Evolutionary conservation across 2,888 invertebrate species (phyloP), one percentile per base, ranked within the genome.

Genomic region (Celastrina argiolus): DNA sequence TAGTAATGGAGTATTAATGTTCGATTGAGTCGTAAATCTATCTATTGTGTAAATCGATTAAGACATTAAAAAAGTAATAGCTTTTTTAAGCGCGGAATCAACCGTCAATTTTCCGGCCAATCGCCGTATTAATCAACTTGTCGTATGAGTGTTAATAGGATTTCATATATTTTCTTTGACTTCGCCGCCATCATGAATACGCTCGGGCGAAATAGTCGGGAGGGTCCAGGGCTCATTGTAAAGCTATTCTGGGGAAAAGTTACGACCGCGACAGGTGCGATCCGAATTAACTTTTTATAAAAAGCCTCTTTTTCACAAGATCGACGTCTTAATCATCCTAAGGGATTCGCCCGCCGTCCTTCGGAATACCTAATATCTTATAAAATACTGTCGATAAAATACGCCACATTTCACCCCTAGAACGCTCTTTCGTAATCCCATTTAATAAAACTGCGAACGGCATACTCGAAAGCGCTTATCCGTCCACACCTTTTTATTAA

Each of bases 201-300:
- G 75, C 77, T 76, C 75, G 79, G 79, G 80, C 79, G 78, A 81
- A 82, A 85, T 86, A 82, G 82, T 79, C 78, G 76, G 75, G 78
- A 77, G 81, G 79, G 81, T 81, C 80, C 82, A 81, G 78, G 80
- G 82, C 86, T 84, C 86, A 88, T 89, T 88, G 88, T 89, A 81
- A 81, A 84, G 80, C 83, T 75, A 85, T 88, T 80, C 81, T 80
- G 78, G 84, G 87, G 84, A 80, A 76, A 84, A 89, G 87, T 90
- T 90, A 90, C 86, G 89, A 88, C 79, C 84, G 81, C 78, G 88
- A 88, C 90, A 90, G 90, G 90, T 91, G 90, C 85, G 88, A 88
- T 84, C 78, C 81, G 85, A 89, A 90, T 91, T 88, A 89, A 90
- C 87, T 85, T 87, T 84, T 87, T 87, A 85, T 87, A 88, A 86